Evolutionary conservation across 2,888 invertebrate species (phyloP).

Genomic region (Sturmia bella): DNA sequence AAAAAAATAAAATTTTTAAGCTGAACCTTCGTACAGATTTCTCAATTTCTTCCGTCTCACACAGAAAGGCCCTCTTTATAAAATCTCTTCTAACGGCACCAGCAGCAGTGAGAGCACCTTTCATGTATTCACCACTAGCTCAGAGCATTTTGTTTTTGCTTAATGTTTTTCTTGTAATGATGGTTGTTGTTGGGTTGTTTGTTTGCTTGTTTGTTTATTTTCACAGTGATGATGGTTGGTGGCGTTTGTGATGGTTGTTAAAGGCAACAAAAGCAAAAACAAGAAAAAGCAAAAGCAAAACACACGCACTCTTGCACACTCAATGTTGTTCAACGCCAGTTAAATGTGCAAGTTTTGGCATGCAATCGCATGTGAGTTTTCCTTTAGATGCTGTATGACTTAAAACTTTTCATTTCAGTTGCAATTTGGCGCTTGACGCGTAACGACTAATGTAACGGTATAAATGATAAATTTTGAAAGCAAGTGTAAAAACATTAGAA

Average conservation of each 20-base stretch:
- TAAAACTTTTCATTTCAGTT: slow-evolving; percentile 66
- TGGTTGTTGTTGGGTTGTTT: slow-evolving; percentile 4
- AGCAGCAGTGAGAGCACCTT: too few relatives aligned
- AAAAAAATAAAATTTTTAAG: too few relatives aligned
- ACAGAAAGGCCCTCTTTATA: background rate
- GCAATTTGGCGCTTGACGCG: slow-evolving; percentile 68
- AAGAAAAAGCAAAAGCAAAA: background rate
- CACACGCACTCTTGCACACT: background rate
- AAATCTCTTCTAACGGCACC: background rate
- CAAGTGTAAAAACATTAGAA: background rate
- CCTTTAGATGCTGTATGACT: slow-evolving; percentile 58
- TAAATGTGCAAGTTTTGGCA: slow-evolving; percentile 45
- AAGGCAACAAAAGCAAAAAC: background rate
- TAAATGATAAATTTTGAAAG: background rate
- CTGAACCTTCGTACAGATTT: too few relatives aligned
- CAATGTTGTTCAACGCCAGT: slow-evolving; percentile 9
- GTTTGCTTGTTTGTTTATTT: slow-evolving; percentile 1
- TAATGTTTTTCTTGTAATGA: slow-evolving; percentile 21
- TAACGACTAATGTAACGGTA: slow-evolving; percentile 48
- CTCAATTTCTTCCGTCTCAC: too few relatives aligned
- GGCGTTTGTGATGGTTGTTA: slow-evolving; percentile 7
- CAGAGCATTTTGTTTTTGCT: background rate
- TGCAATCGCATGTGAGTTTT: slow-evolving; percentile 57
- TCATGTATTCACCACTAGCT: background rate
- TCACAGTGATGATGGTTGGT: background rate